These are phyloP conservation scores for Zosterops pallidus DNA, from an alignment of 2,113 vertebrate genomes.

Conservation along the genomic window DNA sequence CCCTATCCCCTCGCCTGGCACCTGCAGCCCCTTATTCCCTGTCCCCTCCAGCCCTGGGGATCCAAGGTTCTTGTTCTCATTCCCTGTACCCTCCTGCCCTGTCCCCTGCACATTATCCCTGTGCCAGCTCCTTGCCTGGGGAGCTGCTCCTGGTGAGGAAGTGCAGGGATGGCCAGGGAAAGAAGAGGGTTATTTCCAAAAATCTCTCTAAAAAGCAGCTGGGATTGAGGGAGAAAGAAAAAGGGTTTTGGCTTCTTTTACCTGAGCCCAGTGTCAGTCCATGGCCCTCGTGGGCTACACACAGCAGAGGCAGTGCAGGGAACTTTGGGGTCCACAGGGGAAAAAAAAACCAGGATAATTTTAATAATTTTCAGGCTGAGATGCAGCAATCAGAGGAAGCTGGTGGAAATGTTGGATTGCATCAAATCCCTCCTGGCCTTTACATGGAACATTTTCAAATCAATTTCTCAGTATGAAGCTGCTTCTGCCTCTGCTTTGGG, in stretches of 20 bases:
- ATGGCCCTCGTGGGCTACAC: neutral
- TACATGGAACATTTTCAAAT: neutral
- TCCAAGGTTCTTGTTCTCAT: neutral
- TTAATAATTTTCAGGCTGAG: neutral
- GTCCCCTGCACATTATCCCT: neutral
- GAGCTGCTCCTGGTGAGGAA: neutral
- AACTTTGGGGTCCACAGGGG: neutral
- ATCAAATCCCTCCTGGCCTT: neutral
- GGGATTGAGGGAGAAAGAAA: neutral
- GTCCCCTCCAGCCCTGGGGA: neutral
- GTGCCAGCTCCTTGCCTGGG: neutral
- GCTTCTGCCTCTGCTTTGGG: neutral
- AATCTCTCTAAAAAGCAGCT: neutral
- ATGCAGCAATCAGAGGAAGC: neutral
- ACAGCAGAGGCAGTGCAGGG: neutral
- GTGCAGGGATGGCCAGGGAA: rapidly evolving
- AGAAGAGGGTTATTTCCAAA: neutral
- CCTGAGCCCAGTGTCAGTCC: neutral
- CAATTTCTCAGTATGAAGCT: neutral
- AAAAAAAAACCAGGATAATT: neutral
- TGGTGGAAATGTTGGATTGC: neutral
- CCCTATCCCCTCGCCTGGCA: rapidly evolving
- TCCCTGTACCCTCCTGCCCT: neutral
- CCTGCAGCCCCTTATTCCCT: neutral
- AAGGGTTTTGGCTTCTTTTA: neutral